phyloP scores from a whole-genome alignment of 2,113 vertebrate species.

The Elgaria multicarinata region DNA sequence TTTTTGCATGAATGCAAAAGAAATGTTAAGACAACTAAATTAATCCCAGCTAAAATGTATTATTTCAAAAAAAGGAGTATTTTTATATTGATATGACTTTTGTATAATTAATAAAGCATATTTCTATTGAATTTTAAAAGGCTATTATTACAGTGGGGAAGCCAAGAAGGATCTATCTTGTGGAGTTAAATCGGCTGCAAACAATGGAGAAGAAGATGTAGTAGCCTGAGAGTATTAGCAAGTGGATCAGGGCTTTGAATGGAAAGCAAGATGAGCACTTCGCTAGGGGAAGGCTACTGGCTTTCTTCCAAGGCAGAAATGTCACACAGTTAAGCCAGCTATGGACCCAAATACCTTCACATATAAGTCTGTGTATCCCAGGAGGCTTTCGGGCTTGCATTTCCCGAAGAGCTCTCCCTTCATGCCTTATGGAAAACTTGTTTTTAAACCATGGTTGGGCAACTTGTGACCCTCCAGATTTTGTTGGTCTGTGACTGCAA shows the following conservation, averaged over 20 bases:
- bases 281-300: neutral
- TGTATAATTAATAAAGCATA: neutral
- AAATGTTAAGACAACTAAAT: constrained; percentile 40
- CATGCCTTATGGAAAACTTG: neutral
- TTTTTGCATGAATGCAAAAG: constrained; percentile 44
- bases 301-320: neutral
- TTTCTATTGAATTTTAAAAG: constrained; percentile 17
- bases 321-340: neutral
- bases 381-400: neutral
- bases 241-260: neutral
- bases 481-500: no score
- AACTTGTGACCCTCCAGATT: no score
- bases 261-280: neutral
- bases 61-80: constrained; percentile 32
- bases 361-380: neutral
- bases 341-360: neutral
- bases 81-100: constrained; percentile 27
- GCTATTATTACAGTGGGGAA: neutral
- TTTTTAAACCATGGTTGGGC: neutral
- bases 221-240: neutral
- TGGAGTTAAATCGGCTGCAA: neutral
- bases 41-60: constrained; percentile 16
- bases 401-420: neutral
- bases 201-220: neutral
- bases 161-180: neutral